Conservation (phyloP, 2,113 vertebrate genomes). For the Diadophis punctatus region DNA sequence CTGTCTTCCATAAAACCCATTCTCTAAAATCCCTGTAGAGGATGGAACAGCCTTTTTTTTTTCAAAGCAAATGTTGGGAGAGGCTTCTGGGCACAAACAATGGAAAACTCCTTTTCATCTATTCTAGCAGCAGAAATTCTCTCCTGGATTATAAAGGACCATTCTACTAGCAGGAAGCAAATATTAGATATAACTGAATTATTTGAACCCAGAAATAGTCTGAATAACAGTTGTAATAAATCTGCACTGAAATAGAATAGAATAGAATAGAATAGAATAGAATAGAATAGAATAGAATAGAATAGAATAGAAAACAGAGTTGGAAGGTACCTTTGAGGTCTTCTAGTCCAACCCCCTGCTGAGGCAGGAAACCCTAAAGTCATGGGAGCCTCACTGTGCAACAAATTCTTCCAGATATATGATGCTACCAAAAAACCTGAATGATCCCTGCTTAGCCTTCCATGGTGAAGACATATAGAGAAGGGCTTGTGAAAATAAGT, state of each 20-base stretch:
- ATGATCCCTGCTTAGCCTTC: neutral
- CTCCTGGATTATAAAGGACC: neutral
- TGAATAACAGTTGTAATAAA: neutral
- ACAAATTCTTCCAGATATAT: neutral
- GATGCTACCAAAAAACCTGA: neutral
- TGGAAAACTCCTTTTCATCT: neutral
- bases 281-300: too few species aligned
- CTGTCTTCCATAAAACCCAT: too few species aligned
- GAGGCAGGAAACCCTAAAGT: too few species aligned
- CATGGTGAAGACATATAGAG: neutral
- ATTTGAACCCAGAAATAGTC: neutral
- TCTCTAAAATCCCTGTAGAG: too few species aligned
- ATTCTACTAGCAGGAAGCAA: neutral
- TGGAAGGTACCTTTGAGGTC: too few species aligned
- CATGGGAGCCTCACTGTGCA: neutral
- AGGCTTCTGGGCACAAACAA: too few species aligned
- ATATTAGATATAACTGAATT: neutral
- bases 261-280: too few species aligned
- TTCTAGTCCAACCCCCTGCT: too few species aligned
- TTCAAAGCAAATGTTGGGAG: too few species aligned
- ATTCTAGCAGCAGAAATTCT: neutral
- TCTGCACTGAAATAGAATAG: neutral
- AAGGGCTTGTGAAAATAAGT: neutral
- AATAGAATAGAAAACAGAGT: too few species aligned
- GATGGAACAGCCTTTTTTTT: too few species aligned